These are phyloP conservation scores for Nothobranchius furzeri DNA, from an alignment of 2,113 vertebrate genomes.

Conservation along the genomic window DNA sequence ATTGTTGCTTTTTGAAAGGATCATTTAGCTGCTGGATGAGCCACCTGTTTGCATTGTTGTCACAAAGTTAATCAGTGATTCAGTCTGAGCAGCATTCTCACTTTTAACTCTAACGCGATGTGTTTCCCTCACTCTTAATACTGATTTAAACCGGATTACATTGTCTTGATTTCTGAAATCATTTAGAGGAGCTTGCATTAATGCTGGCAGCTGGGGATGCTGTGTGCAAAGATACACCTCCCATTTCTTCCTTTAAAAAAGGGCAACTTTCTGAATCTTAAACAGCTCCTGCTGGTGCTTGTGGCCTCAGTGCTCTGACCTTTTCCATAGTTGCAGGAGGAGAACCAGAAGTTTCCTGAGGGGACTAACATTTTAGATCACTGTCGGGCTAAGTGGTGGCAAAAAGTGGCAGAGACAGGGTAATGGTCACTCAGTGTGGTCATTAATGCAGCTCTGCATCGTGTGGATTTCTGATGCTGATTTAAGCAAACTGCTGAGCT, in stretches of 20 bases:
- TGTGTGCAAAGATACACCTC: not conserved
- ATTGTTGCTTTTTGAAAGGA: conserved; percentile 11
- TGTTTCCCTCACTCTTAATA: not conserved
- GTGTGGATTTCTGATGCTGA: too few relatives aligned
- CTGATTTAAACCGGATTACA: too few relatives aligned
- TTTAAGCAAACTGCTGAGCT: too few relatives aligned
- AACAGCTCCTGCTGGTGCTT: conserved; percentile 4
- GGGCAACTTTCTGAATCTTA: conserved; percentile 13
- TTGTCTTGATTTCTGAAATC: not conserved
- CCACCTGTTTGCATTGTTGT: conserved; percentile 44
- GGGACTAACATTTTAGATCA: conserved; percentile 45
- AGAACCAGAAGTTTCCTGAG: conserved; percentile 16
- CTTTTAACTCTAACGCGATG: not conserved
- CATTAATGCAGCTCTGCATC: not conserved
- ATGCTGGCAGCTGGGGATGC: not conserved
- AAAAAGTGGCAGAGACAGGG: conserved; percentile 19
- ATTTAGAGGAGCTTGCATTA: not conserved
- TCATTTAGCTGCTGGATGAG: not conserved
- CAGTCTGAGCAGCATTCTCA: not conserved
- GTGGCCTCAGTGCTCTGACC: conserved; percentile 39
- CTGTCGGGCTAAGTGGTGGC: conserved; percentile 25
- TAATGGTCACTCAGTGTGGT: not conserved
- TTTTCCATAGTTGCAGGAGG: conserved; percentile 16
- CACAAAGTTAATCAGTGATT: not conserved
- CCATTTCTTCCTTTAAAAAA: conserved; percentile 10